Evolutionary conservation across 1,140 invertebrate genomes (phyloP).

Genomic region (Adelges cooleyi): DNA sequence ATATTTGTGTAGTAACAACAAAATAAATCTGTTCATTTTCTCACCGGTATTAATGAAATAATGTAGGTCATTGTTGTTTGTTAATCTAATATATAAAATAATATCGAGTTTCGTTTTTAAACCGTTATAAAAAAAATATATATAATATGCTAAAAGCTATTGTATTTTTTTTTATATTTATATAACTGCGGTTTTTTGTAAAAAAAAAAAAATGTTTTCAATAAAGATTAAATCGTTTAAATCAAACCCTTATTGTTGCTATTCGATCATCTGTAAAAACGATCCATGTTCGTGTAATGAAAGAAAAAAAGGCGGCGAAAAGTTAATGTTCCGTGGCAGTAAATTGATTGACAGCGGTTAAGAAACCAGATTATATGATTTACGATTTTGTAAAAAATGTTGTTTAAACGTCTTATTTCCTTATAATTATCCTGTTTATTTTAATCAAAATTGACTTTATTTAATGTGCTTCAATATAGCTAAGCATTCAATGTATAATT

Average conservation of each 20-base stretch:
- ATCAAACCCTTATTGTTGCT: not conserved
- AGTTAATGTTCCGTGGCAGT: constrained; percentile 12
- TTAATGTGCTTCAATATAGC: no score
- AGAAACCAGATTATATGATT: no score
- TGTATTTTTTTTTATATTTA: no score
- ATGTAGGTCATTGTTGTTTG: not conserved
- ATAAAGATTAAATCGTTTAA: not conserved
- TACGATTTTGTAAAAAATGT: no score
- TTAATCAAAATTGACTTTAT: no score
- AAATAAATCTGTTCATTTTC: no score
- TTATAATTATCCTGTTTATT: no score
- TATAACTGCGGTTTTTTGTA: not conserved
- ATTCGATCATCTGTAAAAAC: constrained; percentile 2
- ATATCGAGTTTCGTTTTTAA: constrained; percentile 3
- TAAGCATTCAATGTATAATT: no score
- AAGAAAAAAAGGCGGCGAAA: not conserved
- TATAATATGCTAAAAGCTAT: no score
- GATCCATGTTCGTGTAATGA: not conserved
- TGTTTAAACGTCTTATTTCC: no score
- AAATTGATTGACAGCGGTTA: constrained; percentile 6
- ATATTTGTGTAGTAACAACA: no score
- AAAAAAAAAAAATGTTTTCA: no score
- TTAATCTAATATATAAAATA: not conserved
- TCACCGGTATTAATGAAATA: constrained; percentile 13
- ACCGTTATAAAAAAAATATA: not conserved